Evolutionary conservation across 2,113 vertebrate species (phyloP), one percentile per base, ranked within the genome.

Genomic region (Marcusenius ussheri): DNA sequence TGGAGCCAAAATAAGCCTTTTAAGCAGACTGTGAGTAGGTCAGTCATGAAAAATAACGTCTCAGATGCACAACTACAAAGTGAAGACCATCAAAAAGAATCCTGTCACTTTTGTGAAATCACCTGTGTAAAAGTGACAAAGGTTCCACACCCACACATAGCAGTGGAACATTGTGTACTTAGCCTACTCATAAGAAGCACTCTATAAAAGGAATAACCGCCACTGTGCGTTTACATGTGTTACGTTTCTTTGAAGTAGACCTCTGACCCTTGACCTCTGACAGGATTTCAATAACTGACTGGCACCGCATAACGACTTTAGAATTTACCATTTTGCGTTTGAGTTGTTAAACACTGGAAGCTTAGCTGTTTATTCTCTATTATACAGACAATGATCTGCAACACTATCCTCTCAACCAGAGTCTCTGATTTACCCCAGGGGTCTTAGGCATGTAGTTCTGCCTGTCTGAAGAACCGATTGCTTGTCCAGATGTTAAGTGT

Each of bases 401-500:
- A 90, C 87, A 39, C 0, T 39, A 39, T 49, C 50, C 46, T 83
- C 24, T 27, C 17, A 83, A 24, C 5, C 39, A 39, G 17, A 51
- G 80, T 8, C 86, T 74, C 42, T 53, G 35, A 91, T 90, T 90
- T 90, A 53, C 11, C 56, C 19, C 70, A 88, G 51, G 90, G 85
- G 92, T 90, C 80, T 53, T 90, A 91, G 46, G 89, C 77, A 91
- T 90, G 90, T 51, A 39, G 91, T 92, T 93, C 90, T 93, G 93
- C 87, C 90, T 74, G 91, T 93, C 91, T 46, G 10, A 42, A 70
- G 66, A 87, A 80, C 56, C 95, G 93, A 96, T 95, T 94, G 91
- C 91, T 94, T 92, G 92, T 93, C 93, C 95, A 96, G 95, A 96
- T 96, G 96, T 94, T 92, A 9, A 88, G 53, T 27, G 27, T 45